Percentiles rank a stretch among this genome's conserved stretches.
Conservation (phyloP, 2,888 invertebrate species). For the Tachystola acroxantha region DNA sequence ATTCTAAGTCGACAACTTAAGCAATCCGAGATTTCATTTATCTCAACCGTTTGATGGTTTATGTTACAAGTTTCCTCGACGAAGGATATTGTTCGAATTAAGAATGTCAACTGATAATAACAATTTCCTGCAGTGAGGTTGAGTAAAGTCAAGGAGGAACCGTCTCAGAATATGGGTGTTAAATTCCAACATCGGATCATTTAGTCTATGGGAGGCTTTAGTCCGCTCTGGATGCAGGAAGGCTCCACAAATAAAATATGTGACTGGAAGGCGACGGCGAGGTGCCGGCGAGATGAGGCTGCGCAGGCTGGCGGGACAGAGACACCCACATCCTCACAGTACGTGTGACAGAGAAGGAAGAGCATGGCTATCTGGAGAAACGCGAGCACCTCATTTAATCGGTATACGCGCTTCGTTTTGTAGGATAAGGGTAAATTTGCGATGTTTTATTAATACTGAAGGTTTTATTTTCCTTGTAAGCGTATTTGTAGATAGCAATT, state of each 20-base stretch:
- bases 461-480: constrained; percentile 23
- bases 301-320: constrained; percentile 52
- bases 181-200: constrained; percentile 21
- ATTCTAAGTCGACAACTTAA: no score
- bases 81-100: no score
- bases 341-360: constrained; percentile 39
- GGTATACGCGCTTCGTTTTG: constrained; percentile 74
- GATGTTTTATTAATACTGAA: constrained; percentile 44
- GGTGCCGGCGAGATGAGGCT: constrained; percentile 72
- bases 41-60: no score
- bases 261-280: constrained; percentile 75
- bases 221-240: constrained; percentile 70
- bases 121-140: no score
- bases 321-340: constrained; percentile 24
- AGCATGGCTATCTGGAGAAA: constrained; percentile 72
- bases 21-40: no score
- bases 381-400: constrained; percentile 78
- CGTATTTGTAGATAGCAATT: no score
- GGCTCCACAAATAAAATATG: constrained; percentile 77
- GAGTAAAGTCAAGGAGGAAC: no score
- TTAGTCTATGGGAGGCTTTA: constrained; percentile 58
- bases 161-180: no score
- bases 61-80: no score
- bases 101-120: no score
- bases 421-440: constrained; percentile 68